Conservation (phyloP, 2,888 invertebrate species). For the Eupithecia pulchellata region DNA sequence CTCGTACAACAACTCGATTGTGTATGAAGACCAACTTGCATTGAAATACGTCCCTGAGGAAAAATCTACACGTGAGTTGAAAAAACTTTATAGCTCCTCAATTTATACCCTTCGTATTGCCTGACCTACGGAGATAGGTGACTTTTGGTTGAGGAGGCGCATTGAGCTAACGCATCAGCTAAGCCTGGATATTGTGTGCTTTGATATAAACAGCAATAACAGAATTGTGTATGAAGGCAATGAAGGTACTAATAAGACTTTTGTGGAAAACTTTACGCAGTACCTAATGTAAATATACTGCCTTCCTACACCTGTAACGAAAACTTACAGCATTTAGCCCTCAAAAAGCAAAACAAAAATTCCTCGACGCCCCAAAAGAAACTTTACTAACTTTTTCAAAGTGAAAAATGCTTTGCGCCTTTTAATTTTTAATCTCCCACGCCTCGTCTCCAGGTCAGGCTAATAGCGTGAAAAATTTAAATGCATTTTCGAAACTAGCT, state of each 20-base stretch:
- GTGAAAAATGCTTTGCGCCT: conserved; percentile 19
- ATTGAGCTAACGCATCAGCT: background rate
- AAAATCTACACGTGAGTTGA: conserved; percentile 22
- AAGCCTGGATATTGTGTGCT: background rate
- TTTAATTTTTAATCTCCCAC: conserved; percentile 28
- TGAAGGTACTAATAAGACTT: too few species aligned
- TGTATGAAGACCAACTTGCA: conserved; percentile 22
- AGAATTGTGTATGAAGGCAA: too few species aligned
- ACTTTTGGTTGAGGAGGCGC: background rate
- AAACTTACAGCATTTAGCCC: background rate
- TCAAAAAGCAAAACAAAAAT: background rate
- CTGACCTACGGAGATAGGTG: too few species aligned
- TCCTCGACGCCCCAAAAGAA: background rate
- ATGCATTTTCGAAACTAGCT: conserved; percentile 29
- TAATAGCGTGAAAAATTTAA: conserved; percentile 39
- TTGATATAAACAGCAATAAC: background rate
- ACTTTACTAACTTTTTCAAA: background rate
- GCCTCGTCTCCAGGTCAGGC: conserved; percentile 27
- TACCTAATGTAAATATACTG: too few species aligned
- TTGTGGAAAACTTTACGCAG: too few species aligned
- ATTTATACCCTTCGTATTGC: background rate
- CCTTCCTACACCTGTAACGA: too few species aligned
- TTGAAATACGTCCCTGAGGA: conserved; percentile 17
- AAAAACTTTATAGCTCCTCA: background rate
- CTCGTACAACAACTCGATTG: conserved; percentile 10